phyloP scores from a whole-genome alignment of 2,888 invertebrate species.

The Synanthedon vespiformis region DNA sequence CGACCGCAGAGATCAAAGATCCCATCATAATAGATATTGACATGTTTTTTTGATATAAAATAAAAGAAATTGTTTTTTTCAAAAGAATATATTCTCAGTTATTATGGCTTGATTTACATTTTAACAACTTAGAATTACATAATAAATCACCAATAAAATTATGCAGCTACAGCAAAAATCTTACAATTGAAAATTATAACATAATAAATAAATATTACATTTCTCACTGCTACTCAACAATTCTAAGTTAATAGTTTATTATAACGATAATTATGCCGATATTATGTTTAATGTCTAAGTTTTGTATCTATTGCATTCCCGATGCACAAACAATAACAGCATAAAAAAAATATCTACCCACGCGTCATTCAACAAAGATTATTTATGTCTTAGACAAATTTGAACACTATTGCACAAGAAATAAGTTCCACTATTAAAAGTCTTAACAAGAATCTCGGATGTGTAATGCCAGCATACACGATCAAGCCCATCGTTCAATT shows the following conservation, averaged over 20 bases:
- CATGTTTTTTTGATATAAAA: constrained; percentile 7
- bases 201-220: constrained; percentile 62
- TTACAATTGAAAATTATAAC: constrained; percentile 49
- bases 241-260: constrained; percentile 52
- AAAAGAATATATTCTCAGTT: constrained; percentile 71
- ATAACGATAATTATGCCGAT: constrained; percentile 67
- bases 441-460: too few relatives aligned
- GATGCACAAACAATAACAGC: constrained; percentile 48
- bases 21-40: constrained; percentile 1
- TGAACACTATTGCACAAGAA: too few relatives aligned
- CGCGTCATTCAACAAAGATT: too few relatives aligned
- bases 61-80: constrained; percentile 29
- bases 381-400: too few relatives aligned
- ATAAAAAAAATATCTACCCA: constrained; percentile 10
- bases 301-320: constrained; percentile 29
- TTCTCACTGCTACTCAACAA: constrained; percentile 67
- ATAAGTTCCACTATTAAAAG: too few relatives aligned
- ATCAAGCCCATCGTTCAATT: too few relatives aligned
- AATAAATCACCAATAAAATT: constrained; percentile 65
- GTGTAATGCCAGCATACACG: too few relatives aligned
- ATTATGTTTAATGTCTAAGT: constrained; percentile 43
- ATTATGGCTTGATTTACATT: constrained; percentile 71
- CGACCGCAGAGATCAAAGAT: constrained; percentile 15
- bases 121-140: constrained; percentile 68
- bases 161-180: constrained; percentile 58